Evolutionary conservation across 2,113 vertebrate genomes (phyloP).

Genomic region (Corvus cornix): DNA sequence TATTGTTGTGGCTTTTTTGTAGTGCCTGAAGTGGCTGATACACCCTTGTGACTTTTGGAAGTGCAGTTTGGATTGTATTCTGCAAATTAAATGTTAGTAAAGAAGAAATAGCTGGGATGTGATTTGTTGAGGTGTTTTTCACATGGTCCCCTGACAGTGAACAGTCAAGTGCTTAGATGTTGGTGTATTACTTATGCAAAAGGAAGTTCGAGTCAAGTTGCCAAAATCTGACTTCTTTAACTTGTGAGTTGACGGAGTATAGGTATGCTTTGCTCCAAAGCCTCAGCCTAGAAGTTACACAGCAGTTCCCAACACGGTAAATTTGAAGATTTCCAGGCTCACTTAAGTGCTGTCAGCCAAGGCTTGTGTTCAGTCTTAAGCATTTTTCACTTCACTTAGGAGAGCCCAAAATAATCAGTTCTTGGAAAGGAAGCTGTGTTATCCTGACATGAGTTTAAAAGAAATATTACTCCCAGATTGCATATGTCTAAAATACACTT

Average conservation of each 20-base stretch:
- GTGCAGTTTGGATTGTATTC: not conserved
- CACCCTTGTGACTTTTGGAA: not conserved
- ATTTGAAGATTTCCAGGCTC: constrained; percentile 45
- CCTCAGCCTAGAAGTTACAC: not conserved
- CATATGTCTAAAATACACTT: not conserved
- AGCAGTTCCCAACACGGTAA: not conserved
- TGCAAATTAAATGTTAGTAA: not conserved
- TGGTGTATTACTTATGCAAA: not conserved
- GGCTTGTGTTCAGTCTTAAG: constrained; percentile 40
- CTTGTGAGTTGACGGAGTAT: not conserved
- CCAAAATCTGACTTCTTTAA: not conserved
- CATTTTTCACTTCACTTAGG: constrained; percentile 17
- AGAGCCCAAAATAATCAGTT: constrained; percentile 20
- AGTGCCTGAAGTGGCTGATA: not conserved
- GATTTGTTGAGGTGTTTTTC: not conserved
- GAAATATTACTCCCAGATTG: constrained; percentile 13
- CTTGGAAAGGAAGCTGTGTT: constrained; percentile 27
- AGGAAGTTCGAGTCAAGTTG: not conserved
- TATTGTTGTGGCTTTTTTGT: not conserved
- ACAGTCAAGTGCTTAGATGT: not conserved
- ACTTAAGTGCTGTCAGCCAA: constrained; percentile 32
- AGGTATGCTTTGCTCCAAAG: not conserved
- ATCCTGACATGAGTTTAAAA: not conserved
- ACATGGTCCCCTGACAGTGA: not conserved
- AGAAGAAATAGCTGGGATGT: not conserved